Evolutionary conservation across 2,797 vertebrate genomes (phyloP), one percentile per base, ranked within the genome.

Genomic region (Diglossa cyanea): DNA sequence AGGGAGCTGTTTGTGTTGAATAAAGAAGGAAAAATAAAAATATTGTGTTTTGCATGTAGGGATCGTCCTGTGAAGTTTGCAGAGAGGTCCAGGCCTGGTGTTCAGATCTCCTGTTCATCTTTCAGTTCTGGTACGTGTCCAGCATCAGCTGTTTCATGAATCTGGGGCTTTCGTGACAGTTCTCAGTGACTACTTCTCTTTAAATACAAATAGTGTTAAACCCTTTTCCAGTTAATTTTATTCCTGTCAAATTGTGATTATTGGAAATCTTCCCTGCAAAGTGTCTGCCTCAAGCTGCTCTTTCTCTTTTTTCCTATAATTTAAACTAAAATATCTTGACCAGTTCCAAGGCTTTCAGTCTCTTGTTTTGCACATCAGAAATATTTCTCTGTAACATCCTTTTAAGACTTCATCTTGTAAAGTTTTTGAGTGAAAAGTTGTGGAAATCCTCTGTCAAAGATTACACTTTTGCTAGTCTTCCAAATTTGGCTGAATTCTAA

Each of bases 101-200:
- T 99, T 86, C 99, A 99, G 95, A 99, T 99, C 92, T 99, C 99
- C 66, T 99, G 99, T 93, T 99, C 99, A 18, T 99, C 99, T 62
- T 99, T 99, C 97, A 99, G 99, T 92, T 98, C 98, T 45, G 99
- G 99, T 99, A 97, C 12, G 98, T 97, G 66, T 31, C 33, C 58
- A 83, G 23, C 55, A 23, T 70, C 63, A 70, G 44, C n/a, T 39
- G 20, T 16, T 63, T 3, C 28, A 4, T 33, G n/a, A 30, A 7
- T 47, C 0, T 55, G n/a, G 35, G 15, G 19, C n/a, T 76, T 33
- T 45, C 35, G 15, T 73, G 39, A 45, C 40, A 54, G 4, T 20
- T 25, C 33, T 65, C n/a, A n/a, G n/a, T n/a, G n/a, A n/a, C n/a
- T 67, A 7, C 31, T 79, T 39, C 25, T 63, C 78, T 54, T 79